Conservation (phyloP, 1,140 invertebrate genomes). For the Rhizoglyphus robini region DNA sequence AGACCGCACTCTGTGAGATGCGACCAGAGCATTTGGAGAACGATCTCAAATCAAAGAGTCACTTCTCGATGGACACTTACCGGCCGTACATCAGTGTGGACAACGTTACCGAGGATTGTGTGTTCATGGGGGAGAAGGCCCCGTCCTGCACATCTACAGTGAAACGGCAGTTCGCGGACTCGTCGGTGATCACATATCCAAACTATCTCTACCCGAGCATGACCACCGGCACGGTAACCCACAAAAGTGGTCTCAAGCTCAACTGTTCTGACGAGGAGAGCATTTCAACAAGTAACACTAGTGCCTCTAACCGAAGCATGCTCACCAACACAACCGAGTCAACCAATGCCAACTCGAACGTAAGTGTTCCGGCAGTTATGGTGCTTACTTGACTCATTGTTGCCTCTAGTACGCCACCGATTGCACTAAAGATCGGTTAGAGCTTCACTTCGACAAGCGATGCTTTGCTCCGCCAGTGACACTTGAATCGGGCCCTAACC, state of each 20-base stretch:
- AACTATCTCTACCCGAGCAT: slow-evolving; percentile 12
- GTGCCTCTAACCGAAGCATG: neutral
- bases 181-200: slow-evolving; percentile 12
- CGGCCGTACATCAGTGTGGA: neutral
- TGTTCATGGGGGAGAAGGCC: neutral
- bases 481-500: neutral
- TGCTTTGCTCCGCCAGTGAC: neutral
- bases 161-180: neutral
- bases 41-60: neutral
- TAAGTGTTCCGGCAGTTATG: neutral
- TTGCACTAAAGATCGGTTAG: neutral
- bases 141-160: neutral
- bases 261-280: neutral
- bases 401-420: no score
- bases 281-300: neutral
- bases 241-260: neutral
- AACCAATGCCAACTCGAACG: neutral
- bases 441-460: neutral
- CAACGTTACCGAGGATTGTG: neutral
- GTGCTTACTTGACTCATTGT: no score
- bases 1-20: slow-evolving; percentile 12
- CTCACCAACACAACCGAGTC: neutral
- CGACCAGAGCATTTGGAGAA: neutral
- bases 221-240: neutral
- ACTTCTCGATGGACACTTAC: neutral